Base-by-base conservation (phyloP, 1,140 invertebrate species). In the Rhyacophila brunnea region DNA sequence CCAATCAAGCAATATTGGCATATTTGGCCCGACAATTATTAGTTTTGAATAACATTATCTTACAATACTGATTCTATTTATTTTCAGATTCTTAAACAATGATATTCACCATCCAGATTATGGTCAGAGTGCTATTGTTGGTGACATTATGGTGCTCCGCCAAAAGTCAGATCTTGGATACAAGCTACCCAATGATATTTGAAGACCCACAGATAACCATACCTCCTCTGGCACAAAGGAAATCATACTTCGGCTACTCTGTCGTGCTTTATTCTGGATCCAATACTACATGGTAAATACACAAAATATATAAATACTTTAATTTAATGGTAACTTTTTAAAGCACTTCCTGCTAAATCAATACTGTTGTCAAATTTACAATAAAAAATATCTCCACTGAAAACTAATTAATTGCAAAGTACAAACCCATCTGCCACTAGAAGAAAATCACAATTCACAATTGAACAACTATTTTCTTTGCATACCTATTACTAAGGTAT, bases 221-320 rank as follows among this genome's bases (percentile, higher is more conserved):
- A 32, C 11, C 6, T 6, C 10, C 11, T 9, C 4, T 28, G n/a
- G 36, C 20, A 10, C 10, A 10, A 1, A 13, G 56, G 13, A 28
- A 46, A 4, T 28, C 56, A 6, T 72, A 70, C 40, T 71, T 73
- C 23, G 71, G 71, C 7, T 73, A 68, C 13, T 65, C 64, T 6
- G 65, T 72, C 2, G 42, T 68, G 34, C 47, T 72, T 6, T 56
- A 66, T 23, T 43, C 28, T 20, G 45, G 61, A 1, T 34, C 44
- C 18, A 14, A 48, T 13, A 19, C 51, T 6, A 49, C 54, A 52
- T 63, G 28, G 28, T 50, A 58, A 58, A 1, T 62, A 46, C 58
- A 61, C 52, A 53, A 28, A 42, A 3, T 28, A 28, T 28, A 28
- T 9, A 28, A 28, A 28, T 28, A 28, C 4, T 28, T 5, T 14